Conservation (phyloP, 2,113 vertebrate species). For the Passer domesticus region DNA sequence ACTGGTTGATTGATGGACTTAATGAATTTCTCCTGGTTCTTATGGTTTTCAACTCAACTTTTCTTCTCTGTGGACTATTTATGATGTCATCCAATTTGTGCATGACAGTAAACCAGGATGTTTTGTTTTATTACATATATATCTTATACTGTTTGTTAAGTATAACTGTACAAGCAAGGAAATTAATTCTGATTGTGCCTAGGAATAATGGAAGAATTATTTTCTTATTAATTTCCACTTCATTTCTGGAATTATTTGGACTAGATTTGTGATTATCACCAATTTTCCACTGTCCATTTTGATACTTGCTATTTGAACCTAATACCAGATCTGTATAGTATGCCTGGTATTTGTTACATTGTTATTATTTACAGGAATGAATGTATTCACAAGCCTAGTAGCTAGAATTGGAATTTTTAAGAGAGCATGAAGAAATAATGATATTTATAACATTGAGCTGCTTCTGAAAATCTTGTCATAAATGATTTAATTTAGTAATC, state of each 20-base stretch:
- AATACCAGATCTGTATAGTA: background rate
- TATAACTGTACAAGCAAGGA: background rate
- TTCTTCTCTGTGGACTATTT: background rate
- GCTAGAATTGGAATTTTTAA: background rate
- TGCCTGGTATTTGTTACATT: background rate
- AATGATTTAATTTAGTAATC: background rate
- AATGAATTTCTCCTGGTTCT: background rate
- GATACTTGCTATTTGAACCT: background rate
- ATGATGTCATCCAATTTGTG: background rate
- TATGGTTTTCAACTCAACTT: background rate
- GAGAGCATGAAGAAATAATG: background rate
- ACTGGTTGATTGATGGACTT: background rate
- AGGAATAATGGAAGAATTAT: background rate
- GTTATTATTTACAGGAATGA: background rate
- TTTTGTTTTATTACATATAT: background rate
- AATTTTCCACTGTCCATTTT: background rate
- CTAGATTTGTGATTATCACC: background rate
- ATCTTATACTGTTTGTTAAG: background rate
- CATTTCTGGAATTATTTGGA: background rate
- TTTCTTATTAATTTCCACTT: background rate
- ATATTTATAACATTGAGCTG: background rate
- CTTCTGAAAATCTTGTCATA: background rate
- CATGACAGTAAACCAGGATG: background rate
- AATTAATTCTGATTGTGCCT: background rate
- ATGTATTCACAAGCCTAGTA: background rate